Percentiles rank a stretch among this genome's conserved stretches.
phyloP scores from a whole-genome alignment of 2,797 vertebrate genomes.

The Chelmon rostratus region DNA sequence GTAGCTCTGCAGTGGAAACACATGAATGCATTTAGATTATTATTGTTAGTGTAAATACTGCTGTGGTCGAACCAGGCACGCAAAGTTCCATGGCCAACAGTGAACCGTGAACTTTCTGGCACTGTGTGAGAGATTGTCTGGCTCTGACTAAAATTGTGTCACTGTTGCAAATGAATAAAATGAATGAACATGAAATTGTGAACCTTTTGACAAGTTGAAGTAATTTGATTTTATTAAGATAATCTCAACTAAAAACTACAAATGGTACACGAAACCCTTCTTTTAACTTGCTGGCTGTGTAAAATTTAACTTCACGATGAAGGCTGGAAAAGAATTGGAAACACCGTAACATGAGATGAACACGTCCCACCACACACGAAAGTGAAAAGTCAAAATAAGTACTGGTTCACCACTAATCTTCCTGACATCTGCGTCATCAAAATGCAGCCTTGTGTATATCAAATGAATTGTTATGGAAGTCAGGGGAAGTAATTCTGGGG shows the following conservation, averaged over 20 bases:
- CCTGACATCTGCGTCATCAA: constrained; percentile 6
- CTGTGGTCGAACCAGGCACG: constrained; percentile 4
- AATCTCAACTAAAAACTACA: not conserved
- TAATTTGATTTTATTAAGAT: constrained; percentile 1
- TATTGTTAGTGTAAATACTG: constrained; percentile 11
- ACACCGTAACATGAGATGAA: not conserved
- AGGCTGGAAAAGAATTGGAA: not conserved
- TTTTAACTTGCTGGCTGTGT: not conserved
- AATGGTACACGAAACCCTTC: not conserved
- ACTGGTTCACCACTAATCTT: constrained; percentile 1
- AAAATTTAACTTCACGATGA: constrained; percentile 3
- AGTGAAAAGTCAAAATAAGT: not conserved
- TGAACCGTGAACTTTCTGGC: not conserved
- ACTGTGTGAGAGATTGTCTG: not conserved
- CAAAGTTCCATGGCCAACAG: not conserved
- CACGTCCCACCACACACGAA: not conserved
- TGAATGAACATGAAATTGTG: not conserved
- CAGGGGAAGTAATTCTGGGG: not conserved
- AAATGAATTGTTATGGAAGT: not conserved
- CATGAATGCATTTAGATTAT: constrained; percentile 42
- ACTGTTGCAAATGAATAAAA: not conserved
- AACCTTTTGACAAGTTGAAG: not conserved
- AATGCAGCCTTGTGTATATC: not conserved
- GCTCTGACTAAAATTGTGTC: not conserved
- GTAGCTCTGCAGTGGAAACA: constrained; percentile 17